phyloP scores from a whole-genome alignment of 2,113 vertebrate genomes.

The Charadrius vociferus region DNA sequence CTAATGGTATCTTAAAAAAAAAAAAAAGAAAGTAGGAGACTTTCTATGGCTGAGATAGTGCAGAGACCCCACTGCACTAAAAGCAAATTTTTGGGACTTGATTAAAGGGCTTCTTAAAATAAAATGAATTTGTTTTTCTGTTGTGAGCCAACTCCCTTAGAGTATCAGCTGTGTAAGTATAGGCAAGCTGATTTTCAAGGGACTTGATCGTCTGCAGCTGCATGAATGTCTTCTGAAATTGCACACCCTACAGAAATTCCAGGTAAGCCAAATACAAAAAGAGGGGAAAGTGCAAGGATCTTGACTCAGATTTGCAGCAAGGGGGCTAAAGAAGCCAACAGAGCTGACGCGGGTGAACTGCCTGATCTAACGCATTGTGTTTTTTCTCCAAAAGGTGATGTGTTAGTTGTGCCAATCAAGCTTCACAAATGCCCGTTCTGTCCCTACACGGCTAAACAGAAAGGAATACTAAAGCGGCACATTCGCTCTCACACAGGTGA shows the following conservation, averaged over 20 bases:
- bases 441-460: slow-evolving; percentile 96
- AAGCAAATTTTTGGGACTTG: neutral
- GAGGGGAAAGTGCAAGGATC: rapidly evolving
- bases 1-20: neutral
- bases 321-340: rapidly evolving
- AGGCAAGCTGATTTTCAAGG: neutral
- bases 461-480: slow-evolving; percentile 94
- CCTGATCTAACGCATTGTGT: rapidly evolving
- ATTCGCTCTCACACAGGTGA: slow-evolving; percentile 97
- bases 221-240: rapidly evolving
- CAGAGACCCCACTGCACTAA: neutral
- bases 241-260: rapidly evolving
- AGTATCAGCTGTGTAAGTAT: neutral
- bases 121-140: neutral
- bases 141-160: neutral
- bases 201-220: neutral
- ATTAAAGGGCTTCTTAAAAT: neutral
- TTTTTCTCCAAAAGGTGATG: slow-evolving; percentile 79
- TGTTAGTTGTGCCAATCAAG: slow-evolving; percentile 91
- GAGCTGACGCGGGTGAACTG: rapidly evolving
- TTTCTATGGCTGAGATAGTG: neutral
- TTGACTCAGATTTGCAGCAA: rapidly evolving
- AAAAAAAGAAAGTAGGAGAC: neutral
- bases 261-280: neutral
- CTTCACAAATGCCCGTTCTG: slow-evolving; percentile 97